Evolutionary conservation across 2,113 vertebrate genomes (phyloP).

Genomic region (Neogobius melanostomus): DNA sequence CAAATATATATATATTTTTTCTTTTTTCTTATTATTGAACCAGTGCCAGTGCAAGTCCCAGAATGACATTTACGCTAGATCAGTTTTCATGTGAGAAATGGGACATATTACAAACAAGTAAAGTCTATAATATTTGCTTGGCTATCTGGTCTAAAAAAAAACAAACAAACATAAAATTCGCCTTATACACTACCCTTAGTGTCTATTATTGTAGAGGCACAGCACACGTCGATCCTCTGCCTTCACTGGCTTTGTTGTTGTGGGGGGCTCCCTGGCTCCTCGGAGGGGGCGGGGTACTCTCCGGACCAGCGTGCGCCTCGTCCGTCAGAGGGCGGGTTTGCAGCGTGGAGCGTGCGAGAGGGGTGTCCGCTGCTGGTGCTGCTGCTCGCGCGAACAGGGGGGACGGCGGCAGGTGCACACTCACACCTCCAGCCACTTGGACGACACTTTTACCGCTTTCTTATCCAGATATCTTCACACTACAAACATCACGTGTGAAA

Average conservation of each 20-base stretch:
- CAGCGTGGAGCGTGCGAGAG: constrained; percentile 42
- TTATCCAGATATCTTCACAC: constrained; percentile 10
- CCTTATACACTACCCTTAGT: too few species aligned
- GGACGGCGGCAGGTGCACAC: constrained; percentile 42
- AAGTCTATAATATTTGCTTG: too few species aligned
- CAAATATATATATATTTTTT: too few species aligned
- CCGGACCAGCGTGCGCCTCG: constrained; percentile 46
- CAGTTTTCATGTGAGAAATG: too few species aligned
- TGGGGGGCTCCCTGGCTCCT: background rate
- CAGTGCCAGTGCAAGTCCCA: too few species aligned
- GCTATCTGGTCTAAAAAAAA: too few species aligned
- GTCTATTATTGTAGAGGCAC: too few species aligned
- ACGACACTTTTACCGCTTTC: background rate
- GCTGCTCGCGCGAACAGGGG: background rate
- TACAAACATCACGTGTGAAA: constrained; percentile 6
- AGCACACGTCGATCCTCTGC: background rate
- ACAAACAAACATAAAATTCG: too few species aligned
- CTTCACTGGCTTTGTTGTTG: background rate
- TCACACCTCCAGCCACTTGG: constrained; percentile 12
- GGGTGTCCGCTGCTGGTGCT: constrained; percentile 9
- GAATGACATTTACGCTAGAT: too few species aligned
- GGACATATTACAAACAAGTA: too few species aligned
- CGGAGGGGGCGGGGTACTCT: constrained; percentile 45
- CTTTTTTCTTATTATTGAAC: too few species aligned
- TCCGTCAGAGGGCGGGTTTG: constrained; percentile 68